Conservation (phyloP, 2,113 vertebrate genomes). For the Apteryx mantelli region DNA sequence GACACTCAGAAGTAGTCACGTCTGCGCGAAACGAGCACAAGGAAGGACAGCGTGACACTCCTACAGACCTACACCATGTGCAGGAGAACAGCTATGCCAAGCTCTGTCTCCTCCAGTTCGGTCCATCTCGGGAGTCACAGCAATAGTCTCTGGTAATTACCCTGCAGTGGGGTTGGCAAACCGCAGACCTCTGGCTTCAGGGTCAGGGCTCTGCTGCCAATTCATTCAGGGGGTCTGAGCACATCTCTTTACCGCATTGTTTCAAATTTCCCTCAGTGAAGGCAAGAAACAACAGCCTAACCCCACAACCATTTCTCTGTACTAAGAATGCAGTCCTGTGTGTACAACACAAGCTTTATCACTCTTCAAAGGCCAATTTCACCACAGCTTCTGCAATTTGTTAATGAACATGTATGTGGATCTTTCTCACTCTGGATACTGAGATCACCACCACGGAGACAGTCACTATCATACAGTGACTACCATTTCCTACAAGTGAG, state of each 20-base stretch:
- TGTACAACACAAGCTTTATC: rapidly evolving
- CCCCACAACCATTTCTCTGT: background rate
- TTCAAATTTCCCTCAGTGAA: background rate
- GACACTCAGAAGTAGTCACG: background rate
- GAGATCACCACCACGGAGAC: background rate
- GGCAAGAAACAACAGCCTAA: background rate
- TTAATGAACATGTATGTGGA: background rate
- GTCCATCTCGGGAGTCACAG: rapidly evolving
- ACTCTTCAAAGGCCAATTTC: background rate
- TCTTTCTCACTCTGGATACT: background rate
- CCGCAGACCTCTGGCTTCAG: background rate
- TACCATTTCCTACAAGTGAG: background rate
- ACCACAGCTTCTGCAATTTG: background rate
- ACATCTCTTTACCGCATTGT: background rate
- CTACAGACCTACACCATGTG: rapidly evolving
- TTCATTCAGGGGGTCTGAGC: background rate
- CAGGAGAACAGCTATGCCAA: rapidly evolving
- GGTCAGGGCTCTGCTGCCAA: background rate
- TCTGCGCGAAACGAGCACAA: background rate
- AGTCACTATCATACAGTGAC: background rate
- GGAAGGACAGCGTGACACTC: background rate
- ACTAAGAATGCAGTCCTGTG: background rate
- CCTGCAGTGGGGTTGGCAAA: background rate
- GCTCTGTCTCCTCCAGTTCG: rapidly evolving
- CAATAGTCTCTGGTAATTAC: background rate